Evolutionary conservation across 1,140 invertebrate species (phyloP).

Genomic region (Drosophila eugracilis): DNA sequence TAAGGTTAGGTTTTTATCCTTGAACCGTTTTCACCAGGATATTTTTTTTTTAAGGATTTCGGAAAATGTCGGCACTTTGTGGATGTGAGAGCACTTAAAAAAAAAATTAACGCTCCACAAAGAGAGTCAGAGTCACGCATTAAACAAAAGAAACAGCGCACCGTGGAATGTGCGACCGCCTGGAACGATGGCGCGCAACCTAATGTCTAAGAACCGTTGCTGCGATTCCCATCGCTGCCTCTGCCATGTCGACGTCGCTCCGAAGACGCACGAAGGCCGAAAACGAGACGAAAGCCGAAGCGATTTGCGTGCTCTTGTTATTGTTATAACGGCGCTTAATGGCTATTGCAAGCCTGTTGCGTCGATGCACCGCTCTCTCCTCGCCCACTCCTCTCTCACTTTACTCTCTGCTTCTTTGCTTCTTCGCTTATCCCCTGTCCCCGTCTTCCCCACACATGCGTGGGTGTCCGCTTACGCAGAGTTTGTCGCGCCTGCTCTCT

Average conservation of each 20-base stretch:
- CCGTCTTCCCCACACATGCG: constrained; percentile 12
- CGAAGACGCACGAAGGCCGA: constrained; percentile 35
- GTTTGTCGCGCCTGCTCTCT: constrained; percentile 49
- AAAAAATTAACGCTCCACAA: constrained; percentile 18
- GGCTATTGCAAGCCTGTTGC: constrained; percentile 64
- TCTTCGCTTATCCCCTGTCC: constrained; percentile 1
- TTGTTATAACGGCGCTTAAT: constrained; percentile 51
- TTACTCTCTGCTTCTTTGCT: constrained; percentile 1
- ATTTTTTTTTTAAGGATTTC: background rate
- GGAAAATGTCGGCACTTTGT: constrained; percentile 6
- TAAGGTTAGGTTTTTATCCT: background rate
- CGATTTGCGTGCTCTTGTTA: constrained; percentile 47
- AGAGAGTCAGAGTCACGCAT: constrained; percentile 3
- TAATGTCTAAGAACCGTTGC: constrained; percentile 78
- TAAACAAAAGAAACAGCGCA: constrained; percentile 37
- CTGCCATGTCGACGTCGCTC: constrained; percentile 26
- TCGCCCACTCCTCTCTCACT: background rate
- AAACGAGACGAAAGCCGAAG: constrained; percentile 27
- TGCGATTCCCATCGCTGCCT: constrained; percentile 41
- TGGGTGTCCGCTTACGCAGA: constrained; percentile 36
- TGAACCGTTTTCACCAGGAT: constrained; percentile 5
- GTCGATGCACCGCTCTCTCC: constrained; percentile 25
- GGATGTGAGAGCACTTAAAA: constrained; percentile 23
- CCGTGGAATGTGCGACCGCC: constrained; percentile 82
- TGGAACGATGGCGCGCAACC: constrained; percentile 82